A percentile compares a stretch with the other conserved stretches of the same genome.
Evolutionary conservation across 2,113 vertebrate species (phyloP).

Genomic region (Lagopus leucura): DNA sequence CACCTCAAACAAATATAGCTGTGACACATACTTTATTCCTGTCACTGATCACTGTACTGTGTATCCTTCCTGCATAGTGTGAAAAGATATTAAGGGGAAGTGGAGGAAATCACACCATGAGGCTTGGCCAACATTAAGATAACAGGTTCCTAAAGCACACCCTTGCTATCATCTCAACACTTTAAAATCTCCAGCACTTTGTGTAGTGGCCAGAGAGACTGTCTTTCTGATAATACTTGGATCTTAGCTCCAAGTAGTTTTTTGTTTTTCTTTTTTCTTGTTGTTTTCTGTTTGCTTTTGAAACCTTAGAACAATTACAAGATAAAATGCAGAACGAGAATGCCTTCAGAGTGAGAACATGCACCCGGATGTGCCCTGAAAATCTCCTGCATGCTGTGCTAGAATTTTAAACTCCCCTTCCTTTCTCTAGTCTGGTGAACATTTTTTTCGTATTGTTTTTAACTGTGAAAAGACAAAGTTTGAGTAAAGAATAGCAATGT

Average conservation of each 20-base stretch:
- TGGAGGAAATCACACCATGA: not conserved
- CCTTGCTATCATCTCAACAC: not conserved
- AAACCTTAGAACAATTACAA: not conserved
- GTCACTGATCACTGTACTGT: not conserved
- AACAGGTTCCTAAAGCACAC: not conserved
- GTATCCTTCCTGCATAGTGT: not conserved
- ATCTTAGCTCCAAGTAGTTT: not conserved
- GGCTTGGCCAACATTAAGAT: not conserved
- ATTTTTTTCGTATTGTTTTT: not conserved
- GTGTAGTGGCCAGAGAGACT: fast-evolving
- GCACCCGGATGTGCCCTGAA: not conserved
- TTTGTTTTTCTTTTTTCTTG: not conserved
- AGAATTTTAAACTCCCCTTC: not conserved
- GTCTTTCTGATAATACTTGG: not conserved
- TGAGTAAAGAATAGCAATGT: not conserved
- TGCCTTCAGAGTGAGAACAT: not conserved
- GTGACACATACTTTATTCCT: not conserved
- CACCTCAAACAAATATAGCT: not conserved
- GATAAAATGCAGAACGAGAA: not conserved
- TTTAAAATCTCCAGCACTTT: not conserved
- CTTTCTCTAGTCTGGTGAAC: not conserved
- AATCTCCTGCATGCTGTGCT: not conserved
- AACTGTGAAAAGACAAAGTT: fast-evolving
- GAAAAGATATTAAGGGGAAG: not conserved
- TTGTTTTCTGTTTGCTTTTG: not conserved